Evolutionary conservation across 2,888 invertebrate species (phyloP), one percentile per base, ranked within the genome.

Genomic region (Xylota sylvarum): DNA sequence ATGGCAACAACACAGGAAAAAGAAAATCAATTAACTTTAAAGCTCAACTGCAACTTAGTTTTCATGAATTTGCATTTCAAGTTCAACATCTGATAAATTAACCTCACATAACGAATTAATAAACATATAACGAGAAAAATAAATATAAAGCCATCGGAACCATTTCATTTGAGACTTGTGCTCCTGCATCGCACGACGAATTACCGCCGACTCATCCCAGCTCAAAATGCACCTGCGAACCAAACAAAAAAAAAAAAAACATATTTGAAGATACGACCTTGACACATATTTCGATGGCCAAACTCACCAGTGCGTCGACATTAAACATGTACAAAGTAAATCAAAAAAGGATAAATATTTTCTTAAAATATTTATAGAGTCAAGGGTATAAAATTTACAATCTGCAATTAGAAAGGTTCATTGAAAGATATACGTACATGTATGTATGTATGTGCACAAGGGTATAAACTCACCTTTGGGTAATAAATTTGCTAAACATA

Each of bases 131-230:
- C 98, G 94, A 12, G 98, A 98, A 93, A 98, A 97, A 50, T 95
- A 91, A 89, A 99, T 95, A 91, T 98, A 99, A 4, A 99, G 93
- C 91, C 95, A 94, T 74, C 99, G 94, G 93, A 97, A 99, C 99
- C 99, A 99, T 46, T 97, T 95, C 93, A 97, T 95, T 92, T 99
- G 99, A n/a, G 98, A 97, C 88, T 94, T 93, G 92, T 99, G 98
- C 73, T 95, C 94, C 88, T 94, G 94, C 98, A 99, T 98, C 4
- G 98, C 98, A 88, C 94, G 93, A 91, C 96, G 94, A 30, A 96
- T 93, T 27, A 93, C 92, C 4, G 93, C 90, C 69, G 95, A 94
- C 88, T 95, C 94, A 5, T 93, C 93, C 93, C 94, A 94, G 74
- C 94, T 94, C 40, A 95, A 93, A 91, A 96, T 95, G 91, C 95